Percentiles rank a stretch among this genome's conserved stretches.
These are phyloP conservation scores for Nephrotoma guestfalica DNA, from an alignment of 2,888 invertebrate species.

Conservation along the genomic window DNA sequence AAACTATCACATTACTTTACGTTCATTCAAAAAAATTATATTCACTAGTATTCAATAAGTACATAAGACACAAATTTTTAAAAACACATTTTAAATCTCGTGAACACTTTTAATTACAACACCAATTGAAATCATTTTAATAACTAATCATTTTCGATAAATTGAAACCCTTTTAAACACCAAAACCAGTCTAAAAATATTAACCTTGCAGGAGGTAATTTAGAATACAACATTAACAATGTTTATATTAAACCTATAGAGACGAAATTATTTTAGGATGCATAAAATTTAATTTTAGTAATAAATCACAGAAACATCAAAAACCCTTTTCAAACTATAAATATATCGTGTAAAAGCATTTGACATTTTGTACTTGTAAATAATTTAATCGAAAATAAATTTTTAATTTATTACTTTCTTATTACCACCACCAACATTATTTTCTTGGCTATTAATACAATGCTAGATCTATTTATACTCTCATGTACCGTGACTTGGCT, in stretches of 20 bases:
- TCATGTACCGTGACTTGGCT: no score
- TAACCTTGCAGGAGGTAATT: neutral
- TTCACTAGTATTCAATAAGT: neutral
- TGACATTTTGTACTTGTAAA: neutral
- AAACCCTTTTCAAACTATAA: neutral
- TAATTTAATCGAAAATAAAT: neutral
- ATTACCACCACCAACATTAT: neutral
- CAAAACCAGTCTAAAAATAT: neutral
- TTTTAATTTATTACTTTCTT: neutral
- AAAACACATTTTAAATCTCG: neutral
- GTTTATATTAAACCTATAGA: neutral
- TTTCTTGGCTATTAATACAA: neutral
- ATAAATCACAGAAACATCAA: neutral
- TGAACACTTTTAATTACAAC: neutral
- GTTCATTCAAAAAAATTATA: neutral
- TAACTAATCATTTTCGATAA: neutral
- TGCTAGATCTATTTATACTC: neutral
- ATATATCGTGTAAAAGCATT: neutral
- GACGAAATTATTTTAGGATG: neutral
- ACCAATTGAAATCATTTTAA: neutral
- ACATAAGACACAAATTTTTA: neutral
- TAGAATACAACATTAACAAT: neutral
- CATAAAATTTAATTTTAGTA: neutral
- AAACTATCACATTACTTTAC: no score
- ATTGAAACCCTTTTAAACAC: neutral